Evolutionary conservation across 2,888 invertebrate genomes (phyloP), one percentile per base, ranked within the genome.

Genomic region (Anticlea derivata): DNA sequence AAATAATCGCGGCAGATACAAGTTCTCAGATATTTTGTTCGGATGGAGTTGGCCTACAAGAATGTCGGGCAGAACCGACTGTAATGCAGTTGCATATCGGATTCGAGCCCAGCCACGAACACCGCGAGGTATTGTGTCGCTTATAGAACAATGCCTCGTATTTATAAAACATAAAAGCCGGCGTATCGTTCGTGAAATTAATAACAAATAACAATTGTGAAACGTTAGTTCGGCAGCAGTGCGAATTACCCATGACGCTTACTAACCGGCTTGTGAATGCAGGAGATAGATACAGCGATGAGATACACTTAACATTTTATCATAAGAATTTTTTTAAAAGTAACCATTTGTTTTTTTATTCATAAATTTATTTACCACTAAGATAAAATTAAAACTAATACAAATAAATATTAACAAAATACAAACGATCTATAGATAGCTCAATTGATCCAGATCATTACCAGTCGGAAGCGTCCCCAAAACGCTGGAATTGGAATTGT

Each of bases 171-270:
- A 90, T 89, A 84, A 86, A 83, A 86, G 82, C 85, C 82, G 80
- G 81, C 86, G 86, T 89, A 89, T 88, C 89, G 89, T 83, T 88
- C 87, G 82, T 84, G 89, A 90, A 89, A 90, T 89, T 89, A 89
- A 90, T 89, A 90, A 90, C 89, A 89, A 90, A 90, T 89, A 89
- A 89, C 89, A 89, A 88, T 87, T 83, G 86, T 86, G 89, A 83
- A 88, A 88, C 87, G 83, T 85, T 86, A 84, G 83, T 86, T 86
- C 84, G 84, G 85, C 78, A 80, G 81, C 84, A 76, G 79, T 80
- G 86, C 79, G 87, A 88, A 87, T 86, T 88, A 82, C 81, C 83
- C 82, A 78, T 78, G 75, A 76, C 73, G 76, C 78, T 83, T 80
- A 80, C 81, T 83, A 80, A 78, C 78, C 73, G 65, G 50, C 65